Evolutionary conservation across 2,888 invertebrate species (phyloP), one percentile per base, ranked within the genome.

Genomic region (Fissipunctia ypsillon): DNA sequence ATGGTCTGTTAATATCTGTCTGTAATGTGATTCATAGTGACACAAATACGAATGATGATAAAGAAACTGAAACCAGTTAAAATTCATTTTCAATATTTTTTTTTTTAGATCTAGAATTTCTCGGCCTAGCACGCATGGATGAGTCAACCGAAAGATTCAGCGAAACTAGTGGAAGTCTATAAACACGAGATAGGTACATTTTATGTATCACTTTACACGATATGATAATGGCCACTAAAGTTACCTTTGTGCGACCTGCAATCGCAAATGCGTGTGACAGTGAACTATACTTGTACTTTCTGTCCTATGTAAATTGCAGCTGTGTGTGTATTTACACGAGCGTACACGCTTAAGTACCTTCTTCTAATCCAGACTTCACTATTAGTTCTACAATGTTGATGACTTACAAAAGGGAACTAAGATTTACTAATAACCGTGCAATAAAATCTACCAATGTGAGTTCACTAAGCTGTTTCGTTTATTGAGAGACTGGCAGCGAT

Each of bases 341-440:
- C 65, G 14, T 61, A 73, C 52, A 80, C 50, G 31, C 45, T 45
- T 41, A 72, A 68, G 64, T 65, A 52, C 79, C 65, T 50, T 69
- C 38, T 69, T 66, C 60, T 66, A 69, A 70, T 65, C 31, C 56
- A 50, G 83, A 77, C 72, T 81, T 64, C 35, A 56, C 61, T 57
- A 68, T 73, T 63, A 73, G 56, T 59, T 64, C 59, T 56, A 69
- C 74, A 69, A 74, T 41, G 50, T 54, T 69, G 59, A 69, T 61
- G 64, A 61, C 65, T 61, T 83, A 65, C 38, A 59, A 83, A 80
- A 73, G 69, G 69, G 57, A 67, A 74, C 69, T 54, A 48, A 83
- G 54, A 73, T 83, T 81, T 80, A 83, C 68, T 79, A 83, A 80
- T 79, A 83, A 43, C 43, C 19, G 25, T 12, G 83, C 41, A 52